Percentiles rank a stretch among this genome's conserved stretches.
phyloP scores from a whole-genome alignment of 2,888 invertebrate genomes.

The Neoascia interrupta region DNA sequence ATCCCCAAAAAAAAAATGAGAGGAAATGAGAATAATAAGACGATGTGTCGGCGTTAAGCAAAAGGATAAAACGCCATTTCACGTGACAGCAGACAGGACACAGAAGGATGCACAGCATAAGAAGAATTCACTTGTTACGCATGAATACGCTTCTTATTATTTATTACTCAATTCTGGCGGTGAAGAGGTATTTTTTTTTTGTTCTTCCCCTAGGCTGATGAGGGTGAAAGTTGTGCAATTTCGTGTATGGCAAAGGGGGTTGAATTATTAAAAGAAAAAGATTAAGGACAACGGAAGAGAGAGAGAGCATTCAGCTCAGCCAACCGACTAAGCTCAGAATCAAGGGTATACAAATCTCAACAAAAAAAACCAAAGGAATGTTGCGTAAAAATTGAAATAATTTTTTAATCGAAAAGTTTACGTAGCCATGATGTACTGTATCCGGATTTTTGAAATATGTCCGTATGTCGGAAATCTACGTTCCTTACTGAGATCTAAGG shows the following conservation, averaged over 20 bases:
- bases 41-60: slow-evolving; percentile 34
- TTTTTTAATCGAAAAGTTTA: slow-evolving; percentile 69
- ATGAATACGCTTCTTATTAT: slow-evolving; percentile 66
- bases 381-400: slow-evolving; percentile 63
- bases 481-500: no score
- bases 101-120: slow-evolving; percentile 15
- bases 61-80: slow-evolving; percentile 42
- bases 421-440: slow-evolving; percentile 26
- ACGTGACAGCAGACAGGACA: slow-evolving; percentile 63
- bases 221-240: slow-evolving; percentile 66
- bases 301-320: slow-evolving; percentile 14
- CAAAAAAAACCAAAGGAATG: slow-evolving; percentile 46
- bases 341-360: slow-evolving; percentile 18
- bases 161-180: slow-evolving; percentile 53
- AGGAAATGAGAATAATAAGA: slow-evolving; percentile 19
- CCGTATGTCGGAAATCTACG: no score
- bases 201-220: slow-evolving; percentile 1
- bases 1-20: slow-evolving; percentile 6
- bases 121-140: slow-evolving; percentile 65
- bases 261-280: slow-evolving; percentile 65
- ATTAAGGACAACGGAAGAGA: slow-evolving; percentile 42
- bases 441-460: slow-evolving; percentile 6
- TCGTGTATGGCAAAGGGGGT: slow-evolving; percentile 56
- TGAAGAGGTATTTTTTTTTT: slow-evolving; percentile 1
- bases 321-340: slow-evolving; percentile 38